Evolutionary conservation across 30 jellyfish, hydroid and myxozoan species (phyloP).

Genomic region (Aurelia aurita): DNA sequence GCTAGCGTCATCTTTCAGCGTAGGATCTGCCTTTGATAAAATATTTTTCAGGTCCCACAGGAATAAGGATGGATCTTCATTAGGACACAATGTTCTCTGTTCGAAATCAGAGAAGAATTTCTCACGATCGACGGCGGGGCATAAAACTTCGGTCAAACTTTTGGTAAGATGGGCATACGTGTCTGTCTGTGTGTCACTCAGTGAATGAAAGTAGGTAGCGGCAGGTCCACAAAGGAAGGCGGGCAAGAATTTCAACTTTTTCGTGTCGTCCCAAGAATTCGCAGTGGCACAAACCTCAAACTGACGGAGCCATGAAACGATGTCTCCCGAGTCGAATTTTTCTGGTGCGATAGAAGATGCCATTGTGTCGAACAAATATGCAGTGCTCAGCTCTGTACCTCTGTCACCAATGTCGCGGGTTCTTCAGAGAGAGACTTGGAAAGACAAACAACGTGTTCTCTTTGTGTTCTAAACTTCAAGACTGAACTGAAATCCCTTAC

Average conservation of each 20-base stretch:
- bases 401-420: no score
- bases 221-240: conserved; percentile 52
- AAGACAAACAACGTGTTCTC: no score
- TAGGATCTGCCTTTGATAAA: conserved; percentile 21
- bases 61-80: neutral
- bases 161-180: neutral
- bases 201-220: conserved; percentile 4
- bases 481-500: no score
- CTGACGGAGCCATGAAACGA: conserved; percentile 42
- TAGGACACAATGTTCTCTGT: neutral
- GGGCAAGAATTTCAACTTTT: conserved; percentile 1
- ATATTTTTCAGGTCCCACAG: conserved; percentile 16
- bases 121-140: conserved; percentile 33
- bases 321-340: conserved; percentile 21
- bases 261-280: conserved; percentile 20
- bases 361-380: no score
- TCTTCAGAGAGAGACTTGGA: no score
- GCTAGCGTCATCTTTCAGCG: conserved; percentile 1
- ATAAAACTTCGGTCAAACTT: neutral
- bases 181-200: neutral
- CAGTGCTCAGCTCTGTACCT: no score
- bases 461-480: no score
- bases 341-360: neutral
- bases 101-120: neutral
- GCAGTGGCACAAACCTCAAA: conserved; percentile 49